Percentiles rank a stretch among this genome's conserved stretches.
Conservation (phyloP, 2,888 invertebrate genomes). For the Sialis lutaria region DNA sequence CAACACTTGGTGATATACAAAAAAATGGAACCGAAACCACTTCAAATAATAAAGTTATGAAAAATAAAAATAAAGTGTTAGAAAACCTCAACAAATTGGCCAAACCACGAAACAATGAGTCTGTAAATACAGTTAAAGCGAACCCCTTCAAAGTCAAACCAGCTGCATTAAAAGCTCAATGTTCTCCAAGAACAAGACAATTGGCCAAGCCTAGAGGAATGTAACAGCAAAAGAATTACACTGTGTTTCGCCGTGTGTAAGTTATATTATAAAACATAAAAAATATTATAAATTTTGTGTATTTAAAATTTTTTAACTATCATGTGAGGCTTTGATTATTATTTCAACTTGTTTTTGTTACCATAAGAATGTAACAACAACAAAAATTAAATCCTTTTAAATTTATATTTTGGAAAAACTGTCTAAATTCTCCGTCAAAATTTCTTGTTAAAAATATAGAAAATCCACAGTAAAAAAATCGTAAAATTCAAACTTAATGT, state of each 20-base stretch:
- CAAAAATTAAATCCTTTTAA: too few relatives aligned
- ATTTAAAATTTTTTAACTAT: background rate
- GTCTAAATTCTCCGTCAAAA: too few relatives aligned
- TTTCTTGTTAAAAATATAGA: too few relatives aligned
- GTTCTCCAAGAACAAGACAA: constrained; percentile 25
- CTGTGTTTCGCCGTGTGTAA: background rate
- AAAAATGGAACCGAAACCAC: too few relatives aligned
- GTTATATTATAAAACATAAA: background rate
- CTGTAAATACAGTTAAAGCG: constrained; percentile 25
- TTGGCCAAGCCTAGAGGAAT: constrained; percentile 24
- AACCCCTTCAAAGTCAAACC: constrained; percentile 29
- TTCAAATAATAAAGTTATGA: too few relatives aligned
- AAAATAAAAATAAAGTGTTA: too few relatives aligned
- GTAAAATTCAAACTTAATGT: too few relatives aligned
- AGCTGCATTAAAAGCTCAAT: constrained; percentile 30
- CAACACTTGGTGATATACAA: too few relatives aligned
- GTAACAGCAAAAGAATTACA: constrained; percentile 13
- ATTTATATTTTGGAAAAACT: too few relatives aligned
- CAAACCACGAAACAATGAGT: constrained; percentile 20
- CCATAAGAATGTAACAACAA: too few relatives aligned
- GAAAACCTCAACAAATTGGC: constrained; percentile 16
- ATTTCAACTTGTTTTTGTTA: too few relatives aligned
- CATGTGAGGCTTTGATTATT: background rate
- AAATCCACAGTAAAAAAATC: too few relatives aligned
- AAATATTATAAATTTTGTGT: background rate